Evolutionary conservation across 2,888 invertebrate genomes (phyloP).

Genomic region (Campoplex nolae): DNA sequence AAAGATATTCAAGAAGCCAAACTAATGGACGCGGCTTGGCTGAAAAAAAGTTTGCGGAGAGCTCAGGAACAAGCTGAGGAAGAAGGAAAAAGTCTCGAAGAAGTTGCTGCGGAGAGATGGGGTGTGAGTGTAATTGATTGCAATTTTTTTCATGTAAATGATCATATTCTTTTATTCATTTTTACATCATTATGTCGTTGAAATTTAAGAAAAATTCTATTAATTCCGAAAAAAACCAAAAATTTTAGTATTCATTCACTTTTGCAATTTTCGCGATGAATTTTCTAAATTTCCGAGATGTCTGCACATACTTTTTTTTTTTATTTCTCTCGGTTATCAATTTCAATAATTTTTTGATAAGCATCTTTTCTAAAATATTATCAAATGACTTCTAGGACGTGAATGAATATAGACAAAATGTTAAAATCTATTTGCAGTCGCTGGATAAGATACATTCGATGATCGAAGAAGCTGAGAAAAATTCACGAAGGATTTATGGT

Average conservation of each 20-base stretch:
- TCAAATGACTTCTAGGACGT: background rate
- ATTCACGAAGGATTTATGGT: conserved; percentile 52
- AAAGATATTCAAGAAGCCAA: conserved; percentile 78
- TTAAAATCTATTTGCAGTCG: conserved; percentile 83
- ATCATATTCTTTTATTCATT: background rate
- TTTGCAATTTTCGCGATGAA: background rate
- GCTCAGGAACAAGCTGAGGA: conserved; percentile 86
- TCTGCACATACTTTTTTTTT: background rate
- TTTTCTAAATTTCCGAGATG: background rate
- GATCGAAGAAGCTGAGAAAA: conserved; percentile 85
- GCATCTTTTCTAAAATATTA: background rate
- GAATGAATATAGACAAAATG: background rate
- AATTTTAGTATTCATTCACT: too few species aligned
- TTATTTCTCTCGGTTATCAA: background rate
- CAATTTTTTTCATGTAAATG: background rate
- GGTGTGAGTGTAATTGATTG: conserved; percentile 83
- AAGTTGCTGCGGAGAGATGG: conserved; percentile 87
- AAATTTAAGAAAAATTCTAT: background rate
- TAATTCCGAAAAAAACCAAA: background rate
- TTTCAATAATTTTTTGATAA: background rate
- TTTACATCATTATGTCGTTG: background rate
- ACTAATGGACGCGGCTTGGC: conserved; percentile 85
- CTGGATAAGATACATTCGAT: conserved; percentile 85
- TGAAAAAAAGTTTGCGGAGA: conserved; percentile 85
- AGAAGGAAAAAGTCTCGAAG: conserved; percentile 85